These are phyloP conservation scores for Bujurquina vittata DNA, from an alignment of 2,113 vertebrate species.

Conservation along the genomic window DNA sequence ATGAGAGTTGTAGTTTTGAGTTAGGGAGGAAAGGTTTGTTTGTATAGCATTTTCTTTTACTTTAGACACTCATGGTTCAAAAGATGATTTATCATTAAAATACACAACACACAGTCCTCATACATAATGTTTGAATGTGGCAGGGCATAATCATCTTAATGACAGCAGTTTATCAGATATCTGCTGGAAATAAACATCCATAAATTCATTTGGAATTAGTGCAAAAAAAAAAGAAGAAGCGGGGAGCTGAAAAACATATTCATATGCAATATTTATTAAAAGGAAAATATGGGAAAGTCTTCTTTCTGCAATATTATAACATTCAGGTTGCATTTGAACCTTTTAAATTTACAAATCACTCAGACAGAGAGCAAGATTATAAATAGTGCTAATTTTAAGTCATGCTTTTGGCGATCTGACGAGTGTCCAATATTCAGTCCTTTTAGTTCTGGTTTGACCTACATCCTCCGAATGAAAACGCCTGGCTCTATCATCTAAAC, in stretches of 20 bases:
- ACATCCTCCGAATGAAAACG: not conserved
- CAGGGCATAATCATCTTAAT: not conserved
- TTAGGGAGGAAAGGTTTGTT: not conserved
- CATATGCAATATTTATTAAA: not conserved
- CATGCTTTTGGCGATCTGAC: not conserved
- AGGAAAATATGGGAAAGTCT: not conserved
- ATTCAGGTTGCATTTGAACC: not conserved
- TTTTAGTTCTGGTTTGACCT: conserved; percentile 4
- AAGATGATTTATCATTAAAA: not conserved
- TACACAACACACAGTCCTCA: not conserved
- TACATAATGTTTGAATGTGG: not conserved
- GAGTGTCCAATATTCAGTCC: not conserved
- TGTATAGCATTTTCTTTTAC: not conserved
- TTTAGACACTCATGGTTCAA: not conserved
- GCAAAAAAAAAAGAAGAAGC: not conserved
- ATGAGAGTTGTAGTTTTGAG: not conserved
- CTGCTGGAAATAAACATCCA: not conserved
- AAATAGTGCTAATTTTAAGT: not conserved
- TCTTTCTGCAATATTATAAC: not conserved
- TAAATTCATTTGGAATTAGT: not conserved
- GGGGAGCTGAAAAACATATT: not conserved
- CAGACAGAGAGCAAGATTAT: not conserved
- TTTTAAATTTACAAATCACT: not conserved
- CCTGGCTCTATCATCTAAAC: not conserved
- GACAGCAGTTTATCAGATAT: not conserved